Conservation (phyloP, 2,797 vertebrate species). For the Podarcis siculus region DNA sequence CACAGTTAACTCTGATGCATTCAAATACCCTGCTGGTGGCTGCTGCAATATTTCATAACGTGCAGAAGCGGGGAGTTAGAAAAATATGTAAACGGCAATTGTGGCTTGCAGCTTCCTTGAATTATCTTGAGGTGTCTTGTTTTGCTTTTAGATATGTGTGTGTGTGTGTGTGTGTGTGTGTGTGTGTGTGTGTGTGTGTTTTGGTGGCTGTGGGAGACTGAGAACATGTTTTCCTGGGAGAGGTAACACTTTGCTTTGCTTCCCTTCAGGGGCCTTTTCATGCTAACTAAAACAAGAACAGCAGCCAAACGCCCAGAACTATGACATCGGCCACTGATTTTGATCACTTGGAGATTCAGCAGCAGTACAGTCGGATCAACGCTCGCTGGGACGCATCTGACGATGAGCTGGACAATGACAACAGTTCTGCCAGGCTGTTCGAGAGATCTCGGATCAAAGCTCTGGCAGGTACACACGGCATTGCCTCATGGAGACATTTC, state of each 20-base stretch:
- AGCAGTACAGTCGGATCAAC: slow-evolving; percentile 93
- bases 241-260: slow-evolving; percentile 52
- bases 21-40: slow-evolving; percentile 17
- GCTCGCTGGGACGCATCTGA: slow-evolving; percentile 89
- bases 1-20: slow-evolving; percentile 43
- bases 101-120: neutral
- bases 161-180: neutral
- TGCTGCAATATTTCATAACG: slow-evolving; percentile 51
- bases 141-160: neutral
- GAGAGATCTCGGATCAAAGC: slow-evolving; percentile 99
- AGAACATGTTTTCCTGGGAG: neutral
- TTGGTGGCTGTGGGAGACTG: neutral
- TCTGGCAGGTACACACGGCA: slow-evolving; percentile 87
- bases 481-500: neutral
- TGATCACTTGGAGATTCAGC: slow-evolving; percentile 93
- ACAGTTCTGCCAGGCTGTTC: slow-evolving; percentile 93
- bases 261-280: slow-evolving; percentile 67
- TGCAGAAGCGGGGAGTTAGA: slow-evolving; percentile 26
- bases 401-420: slow-evolving; percentile 96
- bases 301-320: slow-evolving; percentile 65
- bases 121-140: neutral
- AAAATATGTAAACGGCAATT: slow-evolving; percentile 6
- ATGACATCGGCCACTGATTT: slow-evolving; percentile 90
- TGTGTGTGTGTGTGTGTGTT: neutral
- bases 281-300: slow-evolving; percentile 60